Evolutionary conservation across 2,797 vertebrate genomes (phyloP).

Genomic region (Sus cebifrons): DNA sequence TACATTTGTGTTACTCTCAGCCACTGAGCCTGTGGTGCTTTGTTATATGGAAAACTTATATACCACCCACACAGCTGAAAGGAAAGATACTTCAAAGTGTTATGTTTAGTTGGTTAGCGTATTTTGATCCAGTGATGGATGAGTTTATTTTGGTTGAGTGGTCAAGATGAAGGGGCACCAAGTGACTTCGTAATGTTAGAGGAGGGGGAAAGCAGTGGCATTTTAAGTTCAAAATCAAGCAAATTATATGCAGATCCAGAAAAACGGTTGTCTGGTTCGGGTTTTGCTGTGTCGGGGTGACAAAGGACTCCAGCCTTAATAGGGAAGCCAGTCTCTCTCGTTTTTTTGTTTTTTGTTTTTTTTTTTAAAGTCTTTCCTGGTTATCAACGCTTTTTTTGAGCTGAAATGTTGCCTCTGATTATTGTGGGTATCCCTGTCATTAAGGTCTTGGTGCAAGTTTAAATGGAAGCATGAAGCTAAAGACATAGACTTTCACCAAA

Average conservation of each 20-base stretch:
- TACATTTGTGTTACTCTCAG: background rate
- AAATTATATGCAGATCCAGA: background rate
- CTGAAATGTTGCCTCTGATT: conserved; percentile 18
- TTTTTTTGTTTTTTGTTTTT: too few species aligned
- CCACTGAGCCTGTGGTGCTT: background rate
- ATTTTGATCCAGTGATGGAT: background rate
- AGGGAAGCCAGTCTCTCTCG: background rate
- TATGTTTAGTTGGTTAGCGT: fast-evolving
- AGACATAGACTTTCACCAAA: background rate
- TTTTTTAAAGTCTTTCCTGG: background rate
- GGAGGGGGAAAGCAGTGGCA: background rate
- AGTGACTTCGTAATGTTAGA: background rate
- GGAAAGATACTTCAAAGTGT: background rate
- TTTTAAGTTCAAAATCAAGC: background rate
- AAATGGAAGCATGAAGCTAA: background rate
- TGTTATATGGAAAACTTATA: background rate
- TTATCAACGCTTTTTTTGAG: background rate
- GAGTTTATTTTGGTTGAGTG: background rate
- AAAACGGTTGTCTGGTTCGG: background rate
- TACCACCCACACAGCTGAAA: fast-evolving
- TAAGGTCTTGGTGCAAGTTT: conserved; percentile 6
- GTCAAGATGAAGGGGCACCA: background rate
- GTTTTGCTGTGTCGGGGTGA: background rate
- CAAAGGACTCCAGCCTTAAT: background rate
- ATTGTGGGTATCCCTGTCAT: background rate